Evolutionary conservation across 2,888 invertebrate species (phyloP), one percentile per base, ranked within the genome.

Genomic region (Halictus quadricinctus): DNA sequence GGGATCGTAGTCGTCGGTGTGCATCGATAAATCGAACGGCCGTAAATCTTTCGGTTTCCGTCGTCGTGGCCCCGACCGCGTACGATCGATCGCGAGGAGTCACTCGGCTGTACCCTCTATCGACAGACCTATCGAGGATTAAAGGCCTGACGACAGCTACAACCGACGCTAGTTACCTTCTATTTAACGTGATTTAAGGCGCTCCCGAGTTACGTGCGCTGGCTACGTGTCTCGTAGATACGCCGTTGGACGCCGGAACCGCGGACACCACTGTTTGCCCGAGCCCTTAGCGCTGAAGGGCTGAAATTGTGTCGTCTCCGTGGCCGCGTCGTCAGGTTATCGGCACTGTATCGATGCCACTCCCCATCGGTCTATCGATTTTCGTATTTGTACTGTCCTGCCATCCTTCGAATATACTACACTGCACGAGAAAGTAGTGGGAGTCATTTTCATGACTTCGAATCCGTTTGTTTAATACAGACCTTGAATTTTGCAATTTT

Each of bases 21-120:
- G 89, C 89, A 88, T 90, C 90, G 90, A 88, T 90, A 90, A 90
- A 90, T 89, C 89, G 90, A 90, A 86, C 83, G 87, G 74, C 87
- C 88, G 88, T 90, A 90, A 90, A 90, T 90, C 90, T 89, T 85
- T 83, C 87, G 82, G 83, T 86, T 90, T 90, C 89, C 90, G 86
- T 88, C 86, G 84, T 85, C 85, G 82, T 83, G 82, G 81, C 75
- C 86, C 83, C 79, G 66, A 76, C 76, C 81, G 60, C 80, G 76
- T 83, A 80, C 90, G 88, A 89, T 89, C 89, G 88, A 89, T 89
- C 87, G 87, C 78, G 80, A 87, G 82, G 83, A 89, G 86, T 90
- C 88, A 89, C 89, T 88, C 89, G 83, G 69, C 81, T 88, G 81
- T 88, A 84, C 86, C 88, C 83, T 86, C 87, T 84, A 88, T 89